Evolutionary conservation across 2,888 invertebrate genomes (phyloP).

Genomic region (Phortica magna): DNA sequence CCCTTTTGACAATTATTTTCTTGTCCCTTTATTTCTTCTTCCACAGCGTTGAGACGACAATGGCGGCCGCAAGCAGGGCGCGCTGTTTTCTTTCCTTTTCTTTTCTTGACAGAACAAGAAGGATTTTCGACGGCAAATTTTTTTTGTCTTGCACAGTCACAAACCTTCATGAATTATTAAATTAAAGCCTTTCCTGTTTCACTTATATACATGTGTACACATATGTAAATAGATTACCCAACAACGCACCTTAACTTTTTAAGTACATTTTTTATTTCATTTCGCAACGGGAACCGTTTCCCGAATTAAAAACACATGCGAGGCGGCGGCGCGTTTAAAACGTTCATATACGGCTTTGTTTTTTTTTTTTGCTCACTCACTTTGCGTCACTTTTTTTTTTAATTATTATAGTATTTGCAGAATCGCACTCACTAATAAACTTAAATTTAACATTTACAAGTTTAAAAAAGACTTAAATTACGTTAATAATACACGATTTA

Average conservation of each 20-base stretch:
- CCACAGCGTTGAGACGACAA: too few species aligned
- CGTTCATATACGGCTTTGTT: not conserved
- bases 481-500: not conserved
- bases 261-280: not conserved
- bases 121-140: too few species aligned
- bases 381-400: not conserved
- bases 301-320: not conserved
- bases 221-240: not conserved
- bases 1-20: not conserved
- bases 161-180: not conserved
- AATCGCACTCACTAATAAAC: not conserved
- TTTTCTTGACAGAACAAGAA: too few species aligned
- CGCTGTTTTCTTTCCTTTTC: too few species aligned
- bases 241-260: not conserved
- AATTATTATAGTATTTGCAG: not conserved
- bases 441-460: not conserved
- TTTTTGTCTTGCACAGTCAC: too few species aligned
- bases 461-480: not conserved
- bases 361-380: not conserved
- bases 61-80: too few species aligned
- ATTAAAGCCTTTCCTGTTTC: not conserved
- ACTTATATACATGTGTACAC: not conserved
- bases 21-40: not conserved
- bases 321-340: not conserved
- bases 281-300: not conserved